Evolutionary conservation across 2,888 invertebrate species (phyloP).

Genomic region (Dromius quadrimaculatus): DNA sequence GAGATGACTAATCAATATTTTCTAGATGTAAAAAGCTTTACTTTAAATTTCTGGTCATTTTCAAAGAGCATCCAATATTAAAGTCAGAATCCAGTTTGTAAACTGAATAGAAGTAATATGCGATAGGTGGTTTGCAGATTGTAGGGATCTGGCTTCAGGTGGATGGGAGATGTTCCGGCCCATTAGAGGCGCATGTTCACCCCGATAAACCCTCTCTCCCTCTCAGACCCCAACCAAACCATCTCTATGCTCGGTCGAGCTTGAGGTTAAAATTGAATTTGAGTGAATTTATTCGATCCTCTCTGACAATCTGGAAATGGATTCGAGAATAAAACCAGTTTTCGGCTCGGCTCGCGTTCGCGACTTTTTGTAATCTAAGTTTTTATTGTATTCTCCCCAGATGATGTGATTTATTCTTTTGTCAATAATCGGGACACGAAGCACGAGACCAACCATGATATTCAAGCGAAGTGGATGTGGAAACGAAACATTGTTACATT

Average conservation of each 20-base stretch:
- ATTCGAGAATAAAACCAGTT: constrained; percentile 53
- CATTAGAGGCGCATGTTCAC: constrained; percentile 59
- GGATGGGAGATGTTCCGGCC: constrained; percentile 60
- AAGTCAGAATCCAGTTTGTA: constrained; percentile 15
- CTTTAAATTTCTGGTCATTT: no score
- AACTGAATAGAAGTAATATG: constrained; percentile 4
- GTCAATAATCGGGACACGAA: constrained; percentile 48
- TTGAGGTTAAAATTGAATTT: constrained; percentile 56
- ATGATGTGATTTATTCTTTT: constrained; percentile 51
- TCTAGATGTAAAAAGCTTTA: no score
- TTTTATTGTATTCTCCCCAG: constrained; percentile 41
- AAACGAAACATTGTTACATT: no score
- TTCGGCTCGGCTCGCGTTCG: constrained; percentile 34
- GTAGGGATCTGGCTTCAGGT: constrained; percentile 17
- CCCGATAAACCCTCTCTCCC: constrained; percentile 51
- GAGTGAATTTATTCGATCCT: constrained; percentile 57
- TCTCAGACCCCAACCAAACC: constrained; percentile 50
- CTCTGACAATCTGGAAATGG: constrained; percentile 58
- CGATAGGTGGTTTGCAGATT: background rate
- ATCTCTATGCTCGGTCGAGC: constrained; percentile 34
- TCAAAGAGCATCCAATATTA: no score
- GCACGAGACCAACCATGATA: constrained; percentile 34
- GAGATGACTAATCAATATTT: no score
- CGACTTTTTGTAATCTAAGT: constrained; percentile 50
- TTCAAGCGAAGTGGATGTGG: background rate